Percentiles rank a stretch among this genome's conserved stretches.
These are phyloP conservation scores for Brachionichthys hirsutus DNA, from an alignment of 2,113 vertebrate species.

Conservation along the genomic window DNA sequence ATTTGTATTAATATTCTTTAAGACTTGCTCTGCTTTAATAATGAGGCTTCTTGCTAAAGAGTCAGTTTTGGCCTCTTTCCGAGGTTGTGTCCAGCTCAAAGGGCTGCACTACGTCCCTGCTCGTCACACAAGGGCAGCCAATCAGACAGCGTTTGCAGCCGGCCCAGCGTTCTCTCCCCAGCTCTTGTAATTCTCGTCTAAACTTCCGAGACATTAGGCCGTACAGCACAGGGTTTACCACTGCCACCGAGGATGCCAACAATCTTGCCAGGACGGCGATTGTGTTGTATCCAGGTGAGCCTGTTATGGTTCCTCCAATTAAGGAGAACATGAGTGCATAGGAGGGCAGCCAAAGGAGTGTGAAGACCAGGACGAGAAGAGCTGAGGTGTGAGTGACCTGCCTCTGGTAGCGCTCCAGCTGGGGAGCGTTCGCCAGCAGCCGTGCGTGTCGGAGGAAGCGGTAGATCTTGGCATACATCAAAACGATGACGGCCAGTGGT, in stretches of 20 bases:
- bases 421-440: conserved; percentile 48
- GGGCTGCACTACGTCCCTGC: conserved; percentile 65
- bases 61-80: conserved; percentile 51
- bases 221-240: conserved; percentile 78
- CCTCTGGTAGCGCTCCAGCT: conserved; percentile 76
- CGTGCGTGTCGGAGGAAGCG: conserved; percentile 65
- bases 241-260: conserved; percentile 70
- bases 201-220: conserved; percentile 78
- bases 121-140: conserved; percentile 36
- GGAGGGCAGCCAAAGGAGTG: conserved; percentile 79
- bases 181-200: conserved; percentile 60
- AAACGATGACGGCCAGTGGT: conserved; percentile 72
- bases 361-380: conserved; percentile 77
- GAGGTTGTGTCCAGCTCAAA: conserved; percentile 66
- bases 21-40: not conserved
- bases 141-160: conserved; percentile 34
- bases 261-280: conserved; percentile 68
- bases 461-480: conserved; percentile 78
- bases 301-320: conserved; percentile 30
- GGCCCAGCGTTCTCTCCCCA: conserved; percentile 50
- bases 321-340: conserved; percentile 78
- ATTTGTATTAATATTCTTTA: not conserved
- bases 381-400: conserved; percentile 78
- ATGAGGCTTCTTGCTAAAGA: conserved; percentile 6
- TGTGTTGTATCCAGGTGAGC: conserved; percentile 16